These are phyloP conservation scores for Istiophorus platypterus DNA, from an alignment of 2,113 vertebrate genomes.

Conservation along the genomic window DNA sequence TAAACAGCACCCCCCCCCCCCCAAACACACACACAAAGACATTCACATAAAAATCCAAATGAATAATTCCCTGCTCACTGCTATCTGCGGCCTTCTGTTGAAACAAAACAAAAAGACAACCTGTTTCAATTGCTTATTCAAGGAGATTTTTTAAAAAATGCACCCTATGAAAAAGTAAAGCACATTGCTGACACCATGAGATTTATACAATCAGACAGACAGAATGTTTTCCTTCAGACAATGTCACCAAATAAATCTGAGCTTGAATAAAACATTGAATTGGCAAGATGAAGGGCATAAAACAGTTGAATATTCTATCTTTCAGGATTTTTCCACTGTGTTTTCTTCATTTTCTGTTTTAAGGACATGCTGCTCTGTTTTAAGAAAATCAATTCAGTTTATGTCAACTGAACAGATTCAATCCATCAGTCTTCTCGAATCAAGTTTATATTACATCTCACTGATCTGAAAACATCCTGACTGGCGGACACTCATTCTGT, in stretches of 20 bases:
- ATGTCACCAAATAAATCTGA: slow-evolving; percentile 36
- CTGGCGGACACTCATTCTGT: slow-evolving; percentile 6
- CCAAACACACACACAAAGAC: slow-evolving; percentile 10
- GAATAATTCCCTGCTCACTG: slow-evolving; percentile 30
- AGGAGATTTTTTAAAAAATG: slow-evolving; percentile 13
- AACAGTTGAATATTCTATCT: not conserved
- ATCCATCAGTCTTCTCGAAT: slow-evolving; percentile 31
- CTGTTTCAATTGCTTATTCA: slow-evolving; percentile 44
- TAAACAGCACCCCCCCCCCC: slow-evolving; percentile 16
- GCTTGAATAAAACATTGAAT: slow-evolving; percentile 42
- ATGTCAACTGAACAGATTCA: slow-evolving; percentile 28
- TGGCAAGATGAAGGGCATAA: slow-evolving; percentile 15
- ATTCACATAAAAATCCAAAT: slow-evolving; percentile 31
- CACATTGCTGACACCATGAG: slow-evolving; percentile 19
- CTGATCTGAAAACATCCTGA: slow-evolving; percentile 26
- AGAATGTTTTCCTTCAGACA: slow-evolving; percentile 46
- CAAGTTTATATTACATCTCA: slow-evolving; percentile 2
- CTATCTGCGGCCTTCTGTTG: slow-evolving; percentile 38
- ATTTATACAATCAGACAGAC: slow-evolving; percentile 46
- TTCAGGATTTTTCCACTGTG: not conserved
- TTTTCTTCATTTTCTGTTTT: slow-evolving; percentile 5
- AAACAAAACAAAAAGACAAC: slow-evolving; percentile 47
- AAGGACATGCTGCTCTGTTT: too few species aligned
- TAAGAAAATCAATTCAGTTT: slow-evolving; percentile 36
- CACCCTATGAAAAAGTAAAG: slow-evolving; percentile 30